A percentile compares a stretch with the other conserved stretches of the same genome.
These are phyloP conservation scores for Yponomeuta sedellus DNA, from an alignment of 2,888 invertebrate genomes.

Conservation along the genomic window DNA sequence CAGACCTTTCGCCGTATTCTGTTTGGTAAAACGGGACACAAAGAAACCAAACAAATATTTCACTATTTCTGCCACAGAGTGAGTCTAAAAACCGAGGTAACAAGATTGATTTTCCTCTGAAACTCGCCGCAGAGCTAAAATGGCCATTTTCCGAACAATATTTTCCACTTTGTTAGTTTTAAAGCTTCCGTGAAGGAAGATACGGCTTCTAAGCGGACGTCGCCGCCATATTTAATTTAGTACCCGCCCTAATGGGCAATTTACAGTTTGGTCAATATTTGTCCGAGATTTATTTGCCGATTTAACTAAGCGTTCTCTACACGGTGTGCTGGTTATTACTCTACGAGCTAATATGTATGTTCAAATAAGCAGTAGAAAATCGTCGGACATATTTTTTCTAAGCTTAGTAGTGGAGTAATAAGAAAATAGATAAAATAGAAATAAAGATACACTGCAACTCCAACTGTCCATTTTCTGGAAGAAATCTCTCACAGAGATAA, in stretches of 20 bases:
- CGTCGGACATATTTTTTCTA: not conserved
- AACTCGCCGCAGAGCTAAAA: not conserved
- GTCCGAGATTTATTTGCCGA: not conserved
- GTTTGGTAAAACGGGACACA: not conserved
- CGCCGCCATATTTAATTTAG: not conserved
- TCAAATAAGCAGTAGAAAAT: not conserved
- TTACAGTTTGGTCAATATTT: slow-evolving; percentile 6
- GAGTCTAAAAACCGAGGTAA: not conserved
- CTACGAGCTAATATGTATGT: not conserved
- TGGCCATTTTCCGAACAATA: not conserved
- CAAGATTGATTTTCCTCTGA: not conserved
- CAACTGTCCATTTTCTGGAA: too few species aligned
- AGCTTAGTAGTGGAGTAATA: too few species aligned
- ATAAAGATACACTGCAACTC: too few species aligned
- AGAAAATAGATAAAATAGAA: too few species aligned
- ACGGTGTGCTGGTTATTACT: not conserved
- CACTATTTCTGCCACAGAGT: not conserved
- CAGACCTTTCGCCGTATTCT: not conserved
- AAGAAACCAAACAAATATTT: not conserved
- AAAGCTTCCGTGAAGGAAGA: not conserved
- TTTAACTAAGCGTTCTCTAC: not conserved
- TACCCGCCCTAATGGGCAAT: slow-evolving; percentile 3
- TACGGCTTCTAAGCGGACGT: not conserved
- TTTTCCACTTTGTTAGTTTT: slow-evolving; percentile 1
- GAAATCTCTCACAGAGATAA: too few species aligned